Evolutionary conservation across 2,888 invertebrate genomes (phyloP).

Genomic region (Axea sp.): DNA sequence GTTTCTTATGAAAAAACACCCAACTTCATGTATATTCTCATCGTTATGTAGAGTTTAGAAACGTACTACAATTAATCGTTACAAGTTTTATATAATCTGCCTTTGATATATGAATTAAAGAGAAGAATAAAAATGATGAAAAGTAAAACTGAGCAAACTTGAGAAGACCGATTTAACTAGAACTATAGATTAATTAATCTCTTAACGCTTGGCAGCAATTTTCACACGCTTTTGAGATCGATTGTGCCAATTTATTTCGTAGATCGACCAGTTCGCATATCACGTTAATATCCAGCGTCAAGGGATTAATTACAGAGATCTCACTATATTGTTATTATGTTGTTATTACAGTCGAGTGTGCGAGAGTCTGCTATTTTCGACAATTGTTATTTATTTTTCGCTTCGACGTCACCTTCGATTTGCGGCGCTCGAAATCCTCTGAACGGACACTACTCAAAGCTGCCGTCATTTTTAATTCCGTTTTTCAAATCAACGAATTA

Average conservation of each 20-base stretch:
- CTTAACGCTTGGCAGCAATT: too few relatives aligned
- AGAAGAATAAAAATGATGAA: conserved; percentile 10
- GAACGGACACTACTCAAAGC: conserved; percentile 28
- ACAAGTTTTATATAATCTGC: conserved; percentile 70
- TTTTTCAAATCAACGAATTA: conserved; percentile 8
- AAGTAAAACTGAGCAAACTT: conserved; percentile 21
- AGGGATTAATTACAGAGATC: conserved; percentile 56
- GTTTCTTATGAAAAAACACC: conserved; percentile 28
- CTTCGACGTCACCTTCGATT: neutral
- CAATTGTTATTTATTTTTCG: conserved; percentile 57
- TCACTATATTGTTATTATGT: conserved; percentile 61
- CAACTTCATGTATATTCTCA: conserved; percentile 66
- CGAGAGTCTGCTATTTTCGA: conserved; percentile 58
- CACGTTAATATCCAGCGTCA: conserved; percentile 42
- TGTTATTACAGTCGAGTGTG: conserved; percentile 57
- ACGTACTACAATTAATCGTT: conserved; percentile 69
- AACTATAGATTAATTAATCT: conserved; percentile 52
- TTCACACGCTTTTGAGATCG: too few relatives aligned
- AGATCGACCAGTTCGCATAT: conserved; percentile 19
- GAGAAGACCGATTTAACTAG: conserved; percentile 37
- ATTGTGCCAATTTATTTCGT: too few relatives aligned
- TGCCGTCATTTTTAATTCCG: conserved; percentile 30
- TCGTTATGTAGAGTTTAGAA: conserved; percentile 65
- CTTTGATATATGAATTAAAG: conserved; percentile 67
- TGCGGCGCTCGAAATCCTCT: conserved; percentile 26